Base-by-base conservation (phyloP, 2,797 vertebrate species). In the Phataginus tricuspis region DNA sequence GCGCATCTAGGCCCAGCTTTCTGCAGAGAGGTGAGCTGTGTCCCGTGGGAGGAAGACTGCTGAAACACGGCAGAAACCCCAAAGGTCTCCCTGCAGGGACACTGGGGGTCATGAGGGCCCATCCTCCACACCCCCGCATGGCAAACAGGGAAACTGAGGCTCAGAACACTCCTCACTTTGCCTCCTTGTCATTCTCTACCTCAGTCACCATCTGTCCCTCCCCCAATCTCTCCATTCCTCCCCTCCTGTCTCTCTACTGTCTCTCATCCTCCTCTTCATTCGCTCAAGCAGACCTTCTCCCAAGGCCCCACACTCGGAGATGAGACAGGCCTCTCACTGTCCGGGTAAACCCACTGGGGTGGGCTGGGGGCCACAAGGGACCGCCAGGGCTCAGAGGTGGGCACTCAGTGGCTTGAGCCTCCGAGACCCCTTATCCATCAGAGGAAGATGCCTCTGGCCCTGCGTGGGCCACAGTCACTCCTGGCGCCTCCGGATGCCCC, bases 21-120 rank as follows among this genome's bases (percentile, higher is more conserved):
- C 86, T 51, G 0, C 57, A 9, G 37, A 59, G n/a, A 13, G 45
- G 74, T 61, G 34, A 57, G 29, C 31, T 4, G 77, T 69, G 34
- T 16, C 7, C 90, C 0, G 0, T 2, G 31, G 51, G 15, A 37
- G 7, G 25, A 8, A 55, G 7, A n/a, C 1, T 0, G n/a, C 61
- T 39, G 19, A 37, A 11, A 75, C n/a, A 10, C 21, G 2, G 7
- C 53, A n/a, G 39, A 31, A 61, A 29, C n/a, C 91, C 16, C 45
- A 2, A 5, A n/a, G 39, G 5, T 7, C 31, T 51, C n/a, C 71
- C 87, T 51, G 63, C 39, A 57, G 55, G 37, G 27, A 11, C 61
- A 1, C 3, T 14, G 71, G 51, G 49, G 34, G 1, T 14, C 25
- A 15, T 1, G 27, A n/a, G 37, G 18, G 21, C 13, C 37, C 7